Evolutionary conservation across 2,888 invertebrate species (phyloP).

Genomic region (Euclidia mi): DNA sequence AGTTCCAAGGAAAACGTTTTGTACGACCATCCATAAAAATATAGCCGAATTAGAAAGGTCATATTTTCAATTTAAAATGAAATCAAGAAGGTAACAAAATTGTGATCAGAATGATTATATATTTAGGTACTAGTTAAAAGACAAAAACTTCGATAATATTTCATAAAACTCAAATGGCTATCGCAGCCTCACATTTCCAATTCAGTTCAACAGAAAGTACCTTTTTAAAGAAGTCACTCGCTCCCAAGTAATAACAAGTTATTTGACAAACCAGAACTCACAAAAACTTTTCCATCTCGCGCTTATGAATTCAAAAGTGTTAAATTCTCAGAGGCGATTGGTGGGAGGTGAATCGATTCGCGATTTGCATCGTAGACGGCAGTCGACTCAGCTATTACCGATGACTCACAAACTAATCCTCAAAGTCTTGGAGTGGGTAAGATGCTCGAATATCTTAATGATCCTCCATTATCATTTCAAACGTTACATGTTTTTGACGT

Average conservation of each 20-base stretch:
- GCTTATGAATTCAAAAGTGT: slow-evolving; percentile 65
- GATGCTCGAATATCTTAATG: slow-evolving; percentile 51
- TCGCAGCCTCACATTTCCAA: slow-evolving; percentile 15
- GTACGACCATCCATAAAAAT: too few species aligned
- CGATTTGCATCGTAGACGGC: slow-evolving; percentile 81
- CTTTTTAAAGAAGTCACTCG: slow-evolving; percentile 44
- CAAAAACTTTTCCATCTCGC: slow-evolving; percentile 55
- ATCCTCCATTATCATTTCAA: slow-evolving; percentile 47
- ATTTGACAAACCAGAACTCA: slow-evolving; percentile 51
- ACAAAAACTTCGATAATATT: too few species aligned
- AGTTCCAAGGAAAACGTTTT: too few species aligned
- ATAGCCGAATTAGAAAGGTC: too few species aligned
- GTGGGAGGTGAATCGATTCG: slow-evolving; percentile 67
- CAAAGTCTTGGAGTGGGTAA: slow-evolving; percentile 63
- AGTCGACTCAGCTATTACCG: slow-evolving; percentile 75
- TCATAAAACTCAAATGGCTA: background rate
- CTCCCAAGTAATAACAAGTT: slow-evolving; percentile 56
- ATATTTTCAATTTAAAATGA: too few species aligned
- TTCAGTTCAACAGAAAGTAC: slow-evolving; percentile 21
- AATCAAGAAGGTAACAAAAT: too few species aligned
- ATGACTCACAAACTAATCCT: slow-evolving; percentile 78
- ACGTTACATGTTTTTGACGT: slow-evolving; percentile 15
- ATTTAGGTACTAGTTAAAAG: too few species aligned
- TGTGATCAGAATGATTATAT: too few species aligned
- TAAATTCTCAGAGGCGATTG: slow-evolving; percentile 59